Conservation (phyloP, 2,113 vertebrate species). For the Poeciliopsis occidentalis region DNA sequence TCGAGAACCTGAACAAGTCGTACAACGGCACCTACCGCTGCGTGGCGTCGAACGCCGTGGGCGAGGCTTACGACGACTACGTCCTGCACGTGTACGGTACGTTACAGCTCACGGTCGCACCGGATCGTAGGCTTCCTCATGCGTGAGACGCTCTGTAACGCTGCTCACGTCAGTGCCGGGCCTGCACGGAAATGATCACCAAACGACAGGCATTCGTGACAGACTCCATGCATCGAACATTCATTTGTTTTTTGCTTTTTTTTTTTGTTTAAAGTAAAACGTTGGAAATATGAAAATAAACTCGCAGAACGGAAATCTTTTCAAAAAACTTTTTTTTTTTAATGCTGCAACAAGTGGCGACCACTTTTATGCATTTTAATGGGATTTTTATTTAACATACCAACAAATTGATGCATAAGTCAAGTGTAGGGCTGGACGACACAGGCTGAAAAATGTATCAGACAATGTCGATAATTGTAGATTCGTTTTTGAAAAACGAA, state of each 20-base stretch:
- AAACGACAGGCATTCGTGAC: slow-evolving; percentile 4
- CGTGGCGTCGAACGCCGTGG: slow-evolving; percentile 91
- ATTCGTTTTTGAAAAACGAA: no score
- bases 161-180: background rate
- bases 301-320: background rate
- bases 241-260: background rate
- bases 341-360: background rate
- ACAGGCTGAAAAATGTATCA: no score
- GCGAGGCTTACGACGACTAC: slow-evolving; percentile 94
- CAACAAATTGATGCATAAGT: no score
- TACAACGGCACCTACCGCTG: slow-evolving; percentile 99
- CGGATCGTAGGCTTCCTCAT: background rate
- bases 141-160: slow-evolving; percentile 5
- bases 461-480: no score
- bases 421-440: no score
- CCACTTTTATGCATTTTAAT: no score
- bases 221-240: slow-evolving; percentile 19
- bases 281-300: background rate
- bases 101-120: slow-evolving; percentile 53
- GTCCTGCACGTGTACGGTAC: slow-evolving; percentile 96
- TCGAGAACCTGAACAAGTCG: slow-evolving; percentile 98
- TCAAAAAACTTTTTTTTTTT: background rate
- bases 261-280: slow-evolving; percentile 9
- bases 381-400: no score
- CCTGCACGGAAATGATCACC: background rate